Conservation (phyloP, 2,113 vertebrate species). For the Anhinga anhinga region DNA sequence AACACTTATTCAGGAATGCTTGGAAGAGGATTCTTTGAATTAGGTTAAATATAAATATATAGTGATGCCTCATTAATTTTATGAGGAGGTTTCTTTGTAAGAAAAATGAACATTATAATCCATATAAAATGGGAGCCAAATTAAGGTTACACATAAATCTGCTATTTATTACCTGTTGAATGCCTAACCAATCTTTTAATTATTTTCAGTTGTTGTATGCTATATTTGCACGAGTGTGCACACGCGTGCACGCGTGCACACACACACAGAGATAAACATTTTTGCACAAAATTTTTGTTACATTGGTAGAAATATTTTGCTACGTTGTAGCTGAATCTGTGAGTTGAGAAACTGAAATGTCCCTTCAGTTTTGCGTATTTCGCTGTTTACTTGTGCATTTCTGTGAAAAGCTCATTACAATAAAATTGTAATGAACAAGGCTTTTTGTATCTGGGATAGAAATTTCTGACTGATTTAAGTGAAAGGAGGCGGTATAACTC, state of each 20-base stretch:
- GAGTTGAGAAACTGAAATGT: background rate
- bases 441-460: background rate
- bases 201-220: background rate
- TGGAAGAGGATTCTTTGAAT: background rate
- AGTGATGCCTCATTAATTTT: background rate
- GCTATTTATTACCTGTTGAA: background rate
- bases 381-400: background rate
- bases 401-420: background rate
- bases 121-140: background rate
- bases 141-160: background rate
- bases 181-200: background rate
- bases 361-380: background rate
- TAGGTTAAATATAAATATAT: background rate
- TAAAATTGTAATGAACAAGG: background rate
- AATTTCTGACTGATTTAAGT: background rate
- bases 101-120: background rate
- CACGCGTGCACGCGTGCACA: accelerated
- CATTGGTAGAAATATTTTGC: background rate
- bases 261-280: background rate
- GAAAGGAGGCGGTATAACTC: background rate
- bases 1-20: background rate
- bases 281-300: background rate
- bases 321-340: background rate
- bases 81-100: background rate
- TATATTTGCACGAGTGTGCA: background rate